Evolutionary conservation across 2,113 vertebrate species (phyloP).

Genomic region (Elgaria multicarinata): DNA sequence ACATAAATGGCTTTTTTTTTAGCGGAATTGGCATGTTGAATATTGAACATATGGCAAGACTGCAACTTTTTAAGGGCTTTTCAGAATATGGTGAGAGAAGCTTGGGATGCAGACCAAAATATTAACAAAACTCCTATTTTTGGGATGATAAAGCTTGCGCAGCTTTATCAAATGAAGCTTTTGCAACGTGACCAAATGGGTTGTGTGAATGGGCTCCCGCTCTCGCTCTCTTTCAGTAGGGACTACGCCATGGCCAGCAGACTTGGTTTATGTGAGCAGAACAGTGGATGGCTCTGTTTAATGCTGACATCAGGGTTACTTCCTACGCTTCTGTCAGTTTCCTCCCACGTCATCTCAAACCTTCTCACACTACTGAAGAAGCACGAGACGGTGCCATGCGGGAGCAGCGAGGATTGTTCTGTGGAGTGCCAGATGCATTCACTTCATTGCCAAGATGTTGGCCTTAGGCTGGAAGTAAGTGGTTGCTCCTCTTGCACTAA

Average conservation of each 20-base stretch:
- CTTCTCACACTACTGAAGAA: neutral
- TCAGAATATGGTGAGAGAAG: neutral
- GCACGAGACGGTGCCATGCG: neutral
- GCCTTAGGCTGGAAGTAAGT: neutral
- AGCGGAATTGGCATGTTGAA: neutral
- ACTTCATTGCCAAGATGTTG: neutral
- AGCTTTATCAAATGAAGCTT: neutral
- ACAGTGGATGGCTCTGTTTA: neutral
- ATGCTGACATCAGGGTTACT: neutral
- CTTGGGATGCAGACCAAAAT: neutral
- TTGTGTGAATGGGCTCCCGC: neutral
- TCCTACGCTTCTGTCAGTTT: neutral
- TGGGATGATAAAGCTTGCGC: neutral
- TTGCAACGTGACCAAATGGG: neutral
- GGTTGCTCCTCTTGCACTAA: too few relatives aligned
- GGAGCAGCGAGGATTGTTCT: neutral
- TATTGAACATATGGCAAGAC: neutral
- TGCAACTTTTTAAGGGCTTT: neutral
- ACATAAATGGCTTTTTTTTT: neutral
- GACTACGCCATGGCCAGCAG: neutral
- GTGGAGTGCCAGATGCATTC: neutral
- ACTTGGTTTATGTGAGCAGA: neutral
- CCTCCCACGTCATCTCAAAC: neutral
- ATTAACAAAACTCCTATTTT: neutral
- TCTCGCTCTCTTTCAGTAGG: neutral